These are phyloP conservation scores for Brenthis ino DNA, from an alignment of 2,888 invertebrate species.

Conservation along the genomic window DNA sequence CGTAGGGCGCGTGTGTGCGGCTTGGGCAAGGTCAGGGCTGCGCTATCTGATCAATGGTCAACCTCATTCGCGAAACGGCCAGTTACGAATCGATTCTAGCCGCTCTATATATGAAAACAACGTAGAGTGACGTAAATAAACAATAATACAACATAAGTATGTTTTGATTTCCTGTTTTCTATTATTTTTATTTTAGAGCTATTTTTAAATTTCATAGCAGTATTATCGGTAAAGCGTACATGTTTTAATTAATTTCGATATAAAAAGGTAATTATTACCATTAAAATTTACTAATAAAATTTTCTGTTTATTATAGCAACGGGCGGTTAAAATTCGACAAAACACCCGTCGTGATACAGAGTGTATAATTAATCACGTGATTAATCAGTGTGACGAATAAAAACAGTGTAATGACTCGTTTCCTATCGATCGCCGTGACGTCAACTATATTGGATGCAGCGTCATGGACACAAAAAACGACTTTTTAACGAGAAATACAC, in stretches of 20 bases:
- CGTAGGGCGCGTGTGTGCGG: slow-evolving; percentile 66
- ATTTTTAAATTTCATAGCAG: no score
- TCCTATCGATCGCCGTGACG: slow-evolving; percentile 80
- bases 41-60: slow-evolving; percentile 78
- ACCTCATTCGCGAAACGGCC: slow-evolving; percentile 62
- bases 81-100: slow-evolving; percentile 53
- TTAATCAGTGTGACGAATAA: slow-evolving; percentile 82
- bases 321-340: slow-evolving; percentile 47
- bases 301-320: slow-evolving; percentile 28
- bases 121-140: neutral
- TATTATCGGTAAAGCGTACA: no score
- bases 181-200: no score
- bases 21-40: slow-evolving; percentile 80
- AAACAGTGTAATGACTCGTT: slow-evolving; percentile 81
- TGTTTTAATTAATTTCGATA: no score
- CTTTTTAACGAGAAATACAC: neutral
- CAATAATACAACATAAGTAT: neutral
- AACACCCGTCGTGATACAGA: slow-evolving; percentile 69
- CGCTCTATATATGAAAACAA: slow-evolving; percentile 26
- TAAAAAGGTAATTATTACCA: no score
- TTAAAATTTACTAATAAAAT: neutral
- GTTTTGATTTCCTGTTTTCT: no score
- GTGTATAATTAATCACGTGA: slow-evolving; percentile 79
- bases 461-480: slow-evolving; percentile 53
- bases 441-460: slow-evolving; percentile 74